These are phyloP conservation scores for Rallus crepitans DNA, from an alignment of 2,797 vertebrate genomes.

Conservation along the genomic window DNA sequence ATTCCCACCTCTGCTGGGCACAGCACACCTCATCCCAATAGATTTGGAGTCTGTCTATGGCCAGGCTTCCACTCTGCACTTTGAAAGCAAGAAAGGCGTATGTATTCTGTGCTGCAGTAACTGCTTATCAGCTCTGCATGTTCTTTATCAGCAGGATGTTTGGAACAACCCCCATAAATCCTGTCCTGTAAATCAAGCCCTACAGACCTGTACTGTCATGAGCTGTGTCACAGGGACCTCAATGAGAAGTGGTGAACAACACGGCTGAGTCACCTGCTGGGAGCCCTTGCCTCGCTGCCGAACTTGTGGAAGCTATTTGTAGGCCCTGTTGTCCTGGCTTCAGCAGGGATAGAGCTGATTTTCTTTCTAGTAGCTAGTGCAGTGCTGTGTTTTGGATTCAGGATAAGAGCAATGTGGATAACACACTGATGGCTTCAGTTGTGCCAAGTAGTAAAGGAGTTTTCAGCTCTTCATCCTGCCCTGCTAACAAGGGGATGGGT, in stretches of 20 bases:
- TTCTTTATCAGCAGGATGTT: background rate
- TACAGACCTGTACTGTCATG: accelerated
- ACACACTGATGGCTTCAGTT: too few species aligned
- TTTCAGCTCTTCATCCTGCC: too few species aligned
- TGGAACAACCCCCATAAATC: background rate
- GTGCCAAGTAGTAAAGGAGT: too few species aligned
- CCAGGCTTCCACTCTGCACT: too few species aligned
- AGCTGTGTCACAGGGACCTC: background rate
- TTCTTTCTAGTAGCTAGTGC: too few species aligned
- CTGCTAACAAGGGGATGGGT: too few species aligned
- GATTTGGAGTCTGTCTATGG: background rate
- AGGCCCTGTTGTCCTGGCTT: background rate
- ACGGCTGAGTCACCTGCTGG: background rate
- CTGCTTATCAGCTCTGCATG: accelerated
- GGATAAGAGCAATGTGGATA: too few species aligned
- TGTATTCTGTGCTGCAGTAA: background rate
- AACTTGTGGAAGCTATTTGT: background rate
- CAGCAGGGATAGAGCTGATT: too few species aligned
- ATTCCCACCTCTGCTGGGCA: accelerated
- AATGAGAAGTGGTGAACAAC: background rate
- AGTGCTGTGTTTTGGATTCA: too few species aligned
- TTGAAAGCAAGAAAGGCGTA: background rate
- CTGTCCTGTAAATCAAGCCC: background rate
- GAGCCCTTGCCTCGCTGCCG: background rate
- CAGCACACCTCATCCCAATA: accelerated